A percentile compares a stretch with the other conserved stretches of the same genome.
These are phyloP conservation scores for Tauraco hartlaubi DNA, from an alignment of 2,797 vertebrate species.

Conservation along the genomic window DNA sequence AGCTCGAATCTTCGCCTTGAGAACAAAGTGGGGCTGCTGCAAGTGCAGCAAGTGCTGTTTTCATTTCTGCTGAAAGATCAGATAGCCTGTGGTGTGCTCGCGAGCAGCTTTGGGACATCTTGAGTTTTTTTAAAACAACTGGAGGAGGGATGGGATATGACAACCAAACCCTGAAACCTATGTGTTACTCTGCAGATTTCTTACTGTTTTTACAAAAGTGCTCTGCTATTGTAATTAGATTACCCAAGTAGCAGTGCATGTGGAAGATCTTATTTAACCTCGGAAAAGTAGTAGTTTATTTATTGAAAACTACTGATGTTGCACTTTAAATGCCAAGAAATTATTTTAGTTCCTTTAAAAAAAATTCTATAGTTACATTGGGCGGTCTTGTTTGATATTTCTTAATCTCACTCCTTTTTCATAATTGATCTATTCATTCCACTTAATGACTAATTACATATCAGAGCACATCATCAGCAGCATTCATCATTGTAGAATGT, in stretches of 20 bases:
- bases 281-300: slow-evolving; percentile 80
- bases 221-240: slow-evolving; percentile 78
- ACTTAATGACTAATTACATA: slow-evolving; percentile 99
- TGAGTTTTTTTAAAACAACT: not conserved
- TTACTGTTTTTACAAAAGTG: slow-evolving; percentile 23
- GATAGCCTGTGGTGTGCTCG: not conserved
- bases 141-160: fast-evolving
- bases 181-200: not conserved
- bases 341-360: slow-evolving; percentile 80
- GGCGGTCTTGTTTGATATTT: slow-evolving; percentile 91
- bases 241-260: slow-evolving; percentile 73
- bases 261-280: slow-evolving; percentile 79
- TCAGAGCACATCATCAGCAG: slow-evolving; percentile 96
- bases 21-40: slow-evolving; percentile 71
- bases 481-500: slow-evolving; percentile 99
- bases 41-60: not conserved
- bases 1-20: slow-evolving; percentile 73
- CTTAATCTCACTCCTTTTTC: slow-evolving; percentile 91
- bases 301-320: slow-evolving; percentile 83
- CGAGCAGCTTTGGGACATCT: not conserved
- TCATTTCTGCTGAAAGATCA: not conserved
- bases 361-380: slow-evolving; percentile 82
- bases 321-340: slow-evolving; percentile 84
- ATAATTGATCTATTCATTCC: slow-evolving; percentile 99
- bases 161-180: not conserved